These are phyloP conservation scores for Theristicus caerulescens DNA, from an alignment of 2,113 vertebrate genomes.

Conservation along the genomic window DNA sequence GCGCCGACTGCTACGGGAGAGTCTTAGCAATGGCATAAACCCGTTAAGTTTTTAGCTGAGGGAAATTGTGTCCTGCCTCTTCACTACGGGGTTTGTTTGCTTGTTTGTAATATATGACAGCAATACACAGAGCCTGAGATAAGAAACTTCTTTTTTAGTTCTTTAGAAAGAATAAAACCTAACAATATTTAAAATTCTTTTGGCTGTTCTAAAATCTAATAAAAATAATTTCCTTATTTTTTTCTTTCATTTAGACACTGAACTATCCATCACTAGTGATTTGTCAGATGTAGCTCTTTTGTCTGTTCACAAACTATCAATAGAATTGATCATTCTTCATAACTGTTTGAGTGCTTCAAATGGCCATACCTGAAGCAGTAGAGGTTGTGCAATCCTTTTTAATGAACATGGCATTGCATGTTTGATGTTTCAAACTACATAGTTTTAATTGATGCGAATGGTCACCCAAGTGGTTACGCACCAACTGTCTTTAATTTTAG, in stretches of 20 bases:
- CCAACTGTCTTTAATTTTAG: background rate
- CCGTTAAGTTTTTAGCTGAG: fast-evolving
- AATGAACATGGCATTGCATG: background rate
- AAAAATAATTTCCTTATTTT: background rate
- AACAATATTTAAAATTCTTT: background rate
- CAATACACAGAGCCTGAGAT: background rate
- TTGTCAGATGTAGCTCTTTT: background rate
- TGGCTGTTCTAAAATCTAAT: background rate
- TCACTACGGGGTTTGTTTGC: background rate
- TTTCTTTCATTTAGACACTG: background rate
- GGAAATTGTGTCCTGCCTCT: background rate
- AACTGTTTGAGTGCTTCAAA: background rate
- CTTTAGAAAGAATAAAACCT: background rate
- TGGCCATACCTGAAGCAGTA: background rate
- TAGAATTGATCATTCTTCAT: background rate
- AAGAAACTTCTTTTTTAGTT: background rate
- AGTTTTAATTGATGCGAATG: background rate
- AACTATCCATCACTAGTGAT: background rate
- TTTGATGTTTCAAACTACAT: background rate
- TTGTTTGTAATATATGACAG: background rate
- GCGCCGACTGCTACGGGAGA: fast-evolving
- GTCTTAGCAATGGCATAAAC: background rate
- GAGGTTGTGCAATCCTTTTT: background rate
- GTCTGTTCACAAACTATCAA: background rate
- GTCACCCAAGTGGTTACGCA: too few species aligned